These are phyloP conservation scores for Pantherophis vulpinus DNA, from an alignment of 2,797 vertebrate genomes.

Conservation along the genomic window DNA sequence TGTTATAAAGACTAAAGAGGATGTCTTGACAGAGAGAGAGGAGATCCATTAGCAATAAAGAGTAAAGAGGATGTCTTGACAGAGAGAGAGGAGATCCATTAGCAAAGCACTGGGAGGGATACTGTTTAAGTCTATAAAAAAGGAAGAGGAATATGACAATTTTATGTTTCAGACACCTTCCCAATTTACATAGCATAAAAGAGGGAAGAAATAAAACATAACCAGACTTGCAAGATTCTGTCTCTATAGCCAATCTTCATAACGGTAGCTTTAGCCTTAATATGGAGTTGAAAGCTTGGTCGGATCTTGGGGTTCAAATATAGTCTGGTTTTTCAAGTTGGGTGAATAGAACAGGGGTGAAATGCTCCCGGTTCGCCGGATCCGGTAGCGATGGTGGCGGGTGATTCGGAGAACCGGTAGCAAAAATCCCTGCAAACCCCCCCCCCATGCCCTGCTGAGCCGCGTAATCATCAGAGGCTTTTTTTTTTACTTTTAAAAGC, in stretches of 20 bases:
- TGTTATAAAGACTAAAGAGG: too few relatives aligned
- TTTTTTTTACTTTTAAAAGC: too few relatives aligned
- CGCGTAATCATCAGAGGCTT: too few relatives aligned
- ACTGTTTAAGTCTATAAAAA: not conserved
- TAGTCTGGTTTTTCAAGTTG: not conserved
- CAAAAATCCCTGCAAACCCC: too few relatives aligned
- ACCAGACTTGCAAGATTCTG: not conserved
- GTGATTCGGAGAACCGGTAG: too few relatives aligned
- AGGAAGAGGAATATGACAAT: not conserved
- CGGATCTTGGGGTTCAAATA: not conserved
- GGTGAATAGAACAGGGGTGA: not conserved
- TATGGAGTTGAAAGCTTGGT: not conserved
- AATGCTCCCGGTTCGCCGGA: too few relatives aligned
- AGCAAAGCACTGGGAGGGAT: not conserved
- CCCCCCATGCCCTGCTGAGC: too few relatives aligned
- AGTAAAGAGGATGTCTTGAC: not conserved
- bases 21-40: too few relatives aligned
- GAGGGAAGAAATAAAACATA: not conserved
- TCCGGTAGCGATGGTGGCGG: too few relatives aligned
- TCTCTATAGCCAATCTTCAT: not conserved
- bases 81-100: not conserved
- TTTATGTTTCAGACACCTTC: not conserved
- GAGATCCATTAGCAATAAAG: too few relatives aligned
- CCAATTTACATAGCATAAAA: not conserved
- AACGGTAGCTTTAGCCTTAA: not conserved